phyloP scores from a whole-genome alignment of 1,140 invertebrate species.

The Scylla paramamosain region DNA sequence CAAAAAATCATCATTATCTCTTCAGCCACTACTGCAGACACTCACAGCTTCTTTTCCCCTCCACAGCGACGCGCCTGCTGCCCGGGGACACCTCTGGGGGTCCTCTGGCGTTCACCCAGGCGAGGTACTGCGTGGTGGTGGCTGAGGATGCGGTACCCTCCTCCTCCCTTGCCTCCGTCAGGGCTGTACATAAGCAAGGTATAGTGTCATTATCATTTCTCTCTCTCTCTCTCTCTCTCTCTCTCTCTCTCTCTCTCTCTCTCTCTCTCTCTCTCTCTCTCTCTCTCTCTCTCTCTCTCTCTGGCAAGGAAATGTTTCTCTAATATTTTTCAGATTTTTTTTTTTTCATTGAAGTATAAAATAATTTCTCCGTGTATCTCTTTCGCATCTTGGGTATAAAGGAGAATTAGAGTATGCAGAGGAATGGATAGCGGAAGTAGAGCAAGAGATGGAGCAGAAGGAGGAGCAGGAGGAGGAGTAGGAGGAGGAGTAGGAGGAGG shows the following conservation, averaged over 20 bases:
- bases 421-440: neutral
- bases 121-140: constrained; percentile 17
- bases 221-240: constrained; percentile 5
- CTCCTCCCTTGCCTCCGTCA: neutral
- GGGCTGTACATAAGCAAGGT: neutral
- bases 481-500: too few species aligned
- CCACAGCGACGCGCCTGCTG: neutral
- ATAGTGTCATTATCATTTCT: neutral
- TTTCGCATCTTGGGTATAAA: neutral
- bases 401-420: neutral
- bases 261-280: neutral
- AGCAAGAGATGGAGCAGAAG: neutral
- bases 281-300: neutral
- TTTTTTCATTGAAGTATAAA: neutral
- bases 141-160: neutral
- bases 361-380: neutral
- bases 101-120: neutral
- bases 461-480: neutral
- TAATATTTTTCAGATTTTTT: too few species aligned
- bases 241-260: constrained; percentile 11
- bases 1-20: neutral
- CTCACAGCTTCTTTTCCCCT: neutral
- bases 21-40: neutral
- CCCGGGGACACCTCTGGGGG: neutral
- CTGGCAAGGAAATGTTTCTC: too few species aligned